These are phyloP conservation scores for Sogatella furcifera DNA, from an alignment of 1,140 invertebrate species.

Conservation along the genomic window DNA sequence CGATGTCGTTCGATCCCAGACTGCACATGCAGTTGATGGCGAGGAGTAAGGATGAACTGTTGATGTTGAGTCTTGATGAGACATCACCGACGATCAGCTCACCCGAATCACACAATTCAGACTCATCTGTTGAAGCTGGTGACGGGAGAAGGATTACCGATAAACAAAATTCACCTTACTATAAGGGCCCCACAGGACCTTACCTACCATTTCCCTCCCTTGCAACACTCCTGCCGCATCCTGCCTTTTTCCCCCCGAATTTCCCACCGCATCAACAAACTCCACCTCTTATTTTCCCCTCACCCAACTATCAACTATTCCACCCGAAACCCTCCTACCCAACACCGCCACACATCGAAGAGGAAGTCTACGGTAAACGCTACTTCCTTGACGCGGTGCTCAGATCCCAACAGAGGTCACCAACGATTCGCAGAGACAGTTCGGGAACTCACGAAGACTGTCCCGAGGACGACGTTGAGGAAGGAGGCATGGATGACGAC, in stretches of 20 bases:
- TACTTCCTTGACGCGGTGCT: slow-evolving; percentile 60
- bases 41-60: slow-evolving; percentile 43
- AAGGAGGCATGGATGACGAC: slow-evolving; percentile 35
- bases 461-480: slow-evolving; percentile 30
- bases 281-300: slow-evolving; percentile 7
- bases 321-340: slow-evolving; percentile 3
- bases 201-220: slow-evolving; percentile 33
- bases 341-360: slow-evolving; percentile 29
- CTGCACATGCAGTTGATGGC: slow-evolving; percentile 24
- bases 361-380: slow-evolving; percentile 45
- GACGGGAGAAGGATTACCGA: slow-evolving; percentile 33
- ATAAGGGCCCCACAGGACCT: slow-evolving; percentile 28
- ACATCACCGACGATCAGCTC: slow-evolving; percentile 57
- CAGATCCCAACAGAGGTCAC: slow-evolving; percentile 51
- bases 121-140: slow-evolving; percentile 51
- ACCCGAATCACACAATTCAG: slow-evolving; percentile 64
- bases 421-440: slow-evolving; percentile 16
- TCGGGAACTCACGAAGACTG: slow-evolving; percentile 25
- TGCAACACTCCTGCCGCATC: slow-evolving; percentile 11
- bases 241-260: slow-evolving; percentile 7
- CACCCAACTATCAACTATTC: slow-evolving; percentile 4
- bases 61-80: slow-evolving; percentile 41
- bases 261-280: slow-evolving; percentile 1
- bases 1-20: slow-evolving; percentile 30
- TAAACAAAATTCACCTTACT: slow-evolving; percentile 19